phyloP scores from a whole-genome alignment of 2,888 invertebrate genomes.

The Nomada goodeniana region DNA sequence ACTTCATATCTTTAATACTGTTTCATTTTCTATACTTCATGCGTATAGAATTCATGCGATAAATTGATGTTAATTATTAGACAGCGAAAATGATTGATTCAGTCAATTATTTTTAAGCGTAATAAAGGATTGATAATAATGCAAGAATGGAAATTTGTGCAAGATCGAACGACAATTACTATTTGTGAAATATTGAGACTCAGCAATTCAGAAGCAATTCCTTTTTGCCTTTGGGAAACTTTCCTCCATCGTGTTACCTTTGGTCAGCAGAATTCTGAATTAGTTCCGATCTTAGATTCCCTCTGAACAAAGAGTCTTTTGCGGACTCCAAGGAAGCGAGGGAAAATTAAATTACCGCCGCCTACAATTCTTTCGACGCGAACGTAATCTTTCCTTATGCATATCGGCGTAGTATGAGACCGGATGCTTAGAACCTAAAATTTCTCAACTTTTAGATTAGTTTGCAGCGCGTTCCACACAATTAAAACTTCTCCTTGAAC shows the following conservation, averaged over 20 bases:
- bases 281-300: constrained; percentile 61
- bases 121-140: not conserved
- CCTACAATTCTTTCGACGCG: constrained; percentile 39
- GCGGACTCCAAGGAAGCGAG: constrained; percentile 46
- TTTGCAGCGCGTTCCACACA: not conserved
- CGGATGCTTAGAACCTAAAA: not conserved
- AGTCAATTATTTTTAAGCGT: not conserved
- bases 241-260: constrained; percentile 51
- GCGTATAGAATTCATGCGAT: not conserved
- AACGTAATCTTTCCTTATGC: constrained; percentile 28
- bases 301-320: constrained; percentile 53
- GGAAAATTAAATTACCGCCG: constrained; percentile 57
- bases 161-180: not conserved
- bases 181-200: constrained; percentile 15
- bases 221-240: constrained; percentile 47
- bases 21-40: not conserved
- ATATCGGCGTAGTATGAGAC: not conserved
- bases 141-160: not conserved
- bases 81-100: not conserved
- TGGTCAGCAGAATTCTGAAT: constrained; percentile 63
- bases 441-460: not conserved
- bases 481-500: too few species aligned
- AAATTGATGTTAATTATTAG: not conserved
- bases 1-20: not conserved
- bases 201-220: constrained; percentile 45